Conservation (phyloP, 2,888 invertebrate species). For the Eupithecia pulchellata region DNA sequence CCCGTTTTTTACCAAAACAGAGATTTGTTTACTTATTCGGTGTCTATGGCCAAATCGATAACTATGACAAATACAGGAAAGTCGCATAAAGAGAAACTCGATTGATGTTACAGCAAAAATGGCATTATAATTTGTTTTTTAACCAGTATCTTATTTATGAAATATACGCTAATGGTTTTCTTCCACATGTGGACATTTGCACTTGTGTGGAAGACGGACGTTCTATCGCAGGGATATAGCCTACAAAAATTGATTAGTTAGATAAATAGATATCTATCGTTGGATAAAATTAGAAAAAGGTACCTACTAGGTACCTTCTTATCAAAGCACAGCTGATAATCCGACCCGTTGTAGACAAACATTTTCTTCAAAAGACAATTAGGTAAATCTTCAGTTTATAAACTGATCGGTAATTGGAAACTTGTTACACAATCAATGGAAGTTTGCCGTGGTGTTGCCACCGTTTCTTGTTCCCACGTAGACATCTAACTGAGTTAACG, state of each 20-base stretch:
- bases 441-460: conserved; percentile 48
- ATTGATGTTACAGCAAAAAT: too few species aligned
- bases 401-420: conserved; percentile 41
- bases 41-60: too few species aligned
- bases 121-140: too few species aligned
- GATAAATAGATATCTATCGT: background rate
- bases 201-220: background rate
- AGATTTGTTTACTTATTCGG: too few species aligned
- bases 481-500: conserved; percentile 53
- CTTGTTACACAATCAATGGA: conserved; percentile 51
- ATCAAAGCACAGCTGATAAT: background rate
- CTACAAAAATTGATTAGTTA: background rate
- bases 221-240: background rate
- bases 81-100: too few species aligned
- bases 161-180: too few species aligned
- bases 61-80: too few species aligned
- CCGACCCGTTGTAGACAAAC: background rate
- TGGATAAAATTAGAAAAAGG: background rate
- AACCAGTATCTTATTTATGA: too few species aligned
- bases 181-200: too few species aligned
- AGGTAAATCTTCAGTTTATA: conserved; percentile 12
- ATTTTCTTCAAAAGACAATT: conserved; percentile 3
- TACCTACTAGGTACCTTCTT: too few species aligned
- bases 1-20: too few species aligned
- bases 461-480: conserved; percentile 63